These are phyloP conservation scores for Sebastes hubbsi DNA, from an alignment of 2,797 vertebrate genomes.

Conservation along the genomic window DNA sequence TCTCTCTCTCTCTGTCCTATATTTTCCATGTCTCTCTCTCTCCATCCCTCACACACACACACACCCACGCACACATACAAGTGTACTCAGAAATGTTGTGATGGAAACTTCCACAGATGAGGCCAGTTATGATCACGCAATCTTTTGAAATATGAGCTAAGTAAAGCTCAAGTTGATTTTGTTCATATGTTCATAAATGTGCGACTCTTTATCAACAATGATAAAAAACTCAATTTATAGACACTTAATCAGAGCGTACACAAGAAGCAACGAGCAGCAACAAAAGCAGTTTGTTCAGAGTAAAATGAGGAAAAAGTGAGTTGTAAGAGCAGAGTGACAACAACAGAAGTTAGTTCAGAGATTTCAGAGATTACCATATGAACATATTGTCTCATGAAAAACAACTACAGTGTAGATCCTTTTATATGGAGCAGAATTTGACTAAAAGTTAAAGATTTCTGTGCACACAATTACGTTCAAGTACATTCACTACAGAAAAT, in stretches of 20 bases:
- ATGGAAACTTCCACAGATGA: constrained; percentile 60
- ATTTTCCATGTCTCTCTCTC: constrained; percentile 40
- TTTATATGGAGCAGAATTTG: not conserved
- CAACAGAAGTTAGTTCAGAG: not conserved
- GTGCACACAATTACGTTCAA: not conserved
- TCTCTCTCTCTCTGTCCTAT: constrained; percentile 49
- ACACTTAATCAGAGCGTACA: not conserved
- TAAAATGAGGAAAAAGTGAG: not conserved
- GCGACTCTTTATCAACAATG: not conserved
- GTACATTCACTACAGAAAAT: not conserved
- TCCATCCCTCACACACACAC: constrained; percentile 2
- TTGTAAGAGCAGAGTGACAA: not conserved
- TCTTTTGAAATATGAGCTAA: constrained; percentile 26
- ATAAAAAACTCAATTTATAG: not conserved
- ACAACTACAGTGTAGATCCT: not conserved
- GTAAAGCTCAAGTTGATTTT: not conserved
- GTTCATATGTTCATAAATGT: not conserved
- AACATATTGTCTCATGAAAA: not conserved
- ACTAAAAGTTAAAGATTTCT: not conserved
- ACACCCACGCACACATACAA: constrained; percentile 16
- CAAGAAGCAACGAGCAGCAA: not conserved
- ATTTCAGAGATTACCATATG: no score
- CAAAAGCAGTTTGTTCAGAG: not conserved
- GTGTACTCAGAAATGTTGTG: constrained; percentile 2
- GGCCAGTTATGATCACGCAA: constrained; percentile 19